A percentile compares a stretch with the other conserved stretches of the same genome.
phyloP scores from a whole-genome alignment of 1,140 invertebrate species.

The Lordiphosa stackelbergi region DNA sequence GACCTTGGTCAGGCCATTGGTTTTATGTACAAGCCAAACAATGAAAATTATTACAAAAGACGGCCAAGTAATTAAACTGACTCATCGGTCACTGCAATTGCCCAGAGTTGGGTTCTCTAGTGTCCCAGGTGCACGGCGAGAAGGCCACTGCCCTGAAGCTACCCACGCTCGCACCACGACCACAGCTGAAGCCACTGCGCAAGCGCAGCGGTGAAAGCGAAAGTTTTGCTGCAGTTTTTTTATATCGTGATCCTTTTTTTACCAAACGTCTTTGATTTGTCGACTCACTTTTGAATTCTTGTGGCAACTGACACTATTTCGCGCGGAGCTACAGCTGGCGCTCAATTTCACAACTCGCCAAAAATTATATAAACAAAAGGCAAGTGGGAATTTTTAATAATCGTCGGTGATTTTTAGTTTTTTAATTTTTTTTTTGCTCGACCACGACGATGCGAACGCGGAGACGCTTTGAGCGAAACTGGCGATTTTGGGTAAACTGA shows the following conservation, averaged over 20 bases:
- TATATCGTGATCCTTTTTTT: constrained; percentile 12
- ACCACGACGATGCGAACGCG: constrained; percentile 65
- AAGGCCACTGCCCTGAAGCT: constrained; percentile 8
- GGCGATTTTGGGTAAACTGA: constrained; percentile 60
- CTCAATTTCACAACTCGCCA: constrained; percentile 40
- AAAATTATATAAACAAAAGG: constrained; percentile 35
- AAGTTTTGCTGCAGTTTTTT: constrained; percentile 54
- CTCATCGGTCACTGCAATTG: constrained; percentile 3
- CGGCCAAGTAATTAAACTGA: constrained; percentile 9
- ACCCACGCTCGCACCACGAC: constrained; percentile 25
- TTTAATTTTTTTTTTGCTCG: constrained; percentile 16
- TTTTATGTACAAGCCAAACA: constrained; percentile 35
- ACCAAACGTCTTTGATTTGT: not conserved
- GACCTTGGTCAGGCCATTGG: constrained; percentile 52
- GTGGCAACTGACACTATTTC: constrained; percentile 16
- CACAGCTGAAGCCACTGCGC: constrained; percentile 22
- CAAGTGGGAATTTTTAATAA: too few species aligned
- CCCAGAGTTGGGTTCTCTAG: too few species aligned
- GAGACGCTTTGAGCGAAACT: constrained; percentile 71
- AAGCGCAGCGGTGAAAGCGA: constrained; percentile 58
- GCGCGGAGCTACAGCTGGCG: constrained; percentile 14
- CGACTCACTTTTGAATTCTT: constrained; percentile 37
- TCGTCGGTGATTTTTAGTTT: not conserved
- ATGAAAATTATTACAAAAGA: constrained; percentile 12
- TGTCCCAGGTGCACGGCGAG: constrained; percentile 1